Evolutionary conservation across 2,888 invertebrate genomes (phyloP).

Genomic region (Lepidocyrtoides sp.): DNA sequence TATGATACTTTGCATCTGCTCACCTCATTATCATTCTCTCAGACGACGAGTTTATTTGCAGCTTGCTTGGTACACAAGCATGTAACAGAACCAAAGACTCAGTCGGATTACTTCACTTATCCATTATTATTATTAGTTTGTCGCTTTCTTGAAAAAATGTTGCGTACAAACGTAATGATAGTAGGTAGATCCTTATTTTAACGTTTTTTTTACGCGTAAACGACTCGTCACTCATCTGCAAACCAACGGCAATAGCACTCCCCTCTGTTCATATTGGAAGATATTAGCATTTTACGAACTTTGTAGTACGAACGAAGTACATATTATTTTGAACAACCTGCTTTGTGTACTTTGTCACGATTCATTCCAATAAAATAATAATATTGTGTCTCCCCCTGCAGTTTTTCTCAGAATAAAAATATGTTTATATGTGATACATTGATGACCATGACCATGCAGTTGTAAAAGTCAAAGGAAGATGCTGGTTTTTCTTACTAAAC

Average conservation of each 20-base stretch:
- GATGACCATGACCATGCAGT: not conserved
- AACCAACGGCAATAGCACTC: slow-evolving; percentile 13
- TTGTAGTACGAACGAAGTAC: not conserved
- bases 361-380: too few relatives aligned
- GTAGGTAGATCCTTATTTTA: slow-evolving; percentile 1
- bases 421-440: not conserved
- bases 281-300: not conserved
- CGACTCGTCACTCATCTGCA: slow-evolving; percentile 9
- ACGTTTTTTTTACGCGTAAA: not conserved
- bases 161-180: not conserved
- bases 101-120: not conserved
- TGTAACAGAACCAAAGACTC: too few relatives aligned
- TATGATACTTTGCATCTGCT: slow-evolving; percentile 23
- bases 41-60: too few relatives aligned
- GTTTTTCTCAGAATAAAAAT: slow-evolving; percentile 17
- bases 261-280: not conserved
- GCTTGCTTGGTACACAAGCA: too few relatives aligned
- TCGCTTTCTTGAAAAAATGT: slow-evolving; percentile 4
- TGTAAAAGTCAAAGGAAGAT: too few relatives aligned
- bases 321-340: too few relatives aligned
- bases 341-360: too few relatives aligned
- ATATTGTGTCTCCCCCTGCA: not conserved
- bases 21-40: not conserved
- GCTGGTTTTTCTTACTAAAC: too few relatives aligned
- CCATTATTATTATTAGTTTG: not conserved